phyloP scores from a whole-genome alignment of 2,113 vertebrate genomes.

The Lichenostomus cassidix region DNA sequence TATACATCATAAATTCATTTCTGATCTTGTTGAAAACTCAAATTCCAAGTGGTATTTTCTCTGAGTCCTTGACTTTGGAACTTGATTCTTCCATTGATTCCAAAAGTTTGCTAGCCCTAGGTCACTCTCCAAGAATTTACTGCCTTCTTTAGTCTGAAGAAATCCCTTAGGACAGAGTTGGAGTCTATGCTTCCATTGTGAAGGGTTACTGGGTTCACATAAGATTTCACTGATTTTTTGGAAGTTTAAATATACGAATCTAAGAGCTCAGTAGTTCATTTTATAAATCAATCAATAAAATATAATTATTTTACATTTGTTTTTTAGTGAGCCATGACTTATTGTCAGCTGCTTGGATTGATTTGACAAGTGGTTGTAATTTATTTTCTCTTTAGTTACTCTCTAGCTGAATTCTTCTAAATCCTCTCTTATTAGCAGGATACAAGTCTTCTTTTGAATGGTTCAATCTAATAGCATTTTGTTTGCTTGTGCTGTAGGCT shows the following conservation, averaged over 20 bases:
- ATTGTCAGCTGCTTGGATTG: not conserved
- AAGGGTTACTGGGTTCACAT: not conserved
- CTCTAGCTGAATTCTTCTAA: not conserved
- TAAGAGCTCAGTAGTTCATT: not conserved
- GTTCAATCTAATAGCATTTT: not conserved
- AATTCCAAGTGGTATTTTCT: not conserved
- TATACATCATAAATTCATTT: not conserved
- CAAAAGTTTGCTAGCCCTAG: not conserved
- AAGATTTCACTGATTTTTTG: not conserved
- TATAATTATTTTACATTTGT: not conserved
- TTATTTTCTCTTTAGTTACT: not conserved
- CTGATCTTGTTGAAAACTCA: not conserved
- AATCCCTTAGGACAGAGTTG: not conserved
- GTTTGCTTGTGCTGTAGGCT: not conserved
- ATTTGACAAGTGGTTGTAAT: not conserved
- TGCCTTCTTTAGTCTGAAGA: not conserved
- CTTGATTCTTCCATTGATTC: conserved; percentile 6
- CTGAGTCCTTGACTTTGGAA: not conserved
- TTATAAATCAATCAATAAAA: not conserved
- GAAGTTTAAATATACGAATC: not conserved
- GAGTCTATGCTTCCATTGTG: not conserved
- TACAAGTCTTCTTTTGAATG: not conserved
- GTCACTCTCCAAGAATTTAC: conserved; percentile 11
- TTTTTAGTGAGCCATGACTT: not conserved
- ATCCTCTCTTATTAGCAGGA: not conserved